A percentile compares a stretch with the other conserved stretches of the same genome.
Evolutionary conservation across 1,140 invertebrate species (phyloP).

Genomic region (Cotesia glomerata): DNA sequence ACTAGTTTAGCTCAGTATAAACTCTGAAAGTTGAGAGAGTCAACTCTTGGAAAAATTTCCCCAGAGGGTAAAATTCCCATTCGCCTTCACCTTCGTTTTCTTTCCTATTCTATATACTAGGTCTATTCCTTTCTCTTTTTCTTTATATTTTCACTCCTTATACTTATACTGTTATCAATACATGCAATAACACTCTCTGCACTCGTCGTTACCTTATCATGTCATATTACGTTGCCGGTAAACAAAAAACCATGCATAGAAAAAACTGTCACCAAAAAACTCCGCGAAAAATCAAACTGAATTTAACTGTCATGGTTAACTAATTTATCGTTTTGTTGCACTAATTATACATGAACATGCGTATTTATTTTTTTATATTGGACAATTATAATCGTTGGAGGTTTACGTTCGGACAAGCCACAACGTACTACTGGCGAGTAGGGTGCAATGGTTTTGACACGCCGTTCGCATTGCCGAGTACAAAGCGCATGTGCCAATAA

Average conservation of each 20-base stretch:
- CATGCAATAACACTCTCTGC: too few species aligned
- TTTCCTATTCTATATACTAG: not conserved
- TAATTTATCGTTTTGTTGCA: too few species aligned
- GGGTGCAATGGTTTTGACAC: conserved; percentile 57
- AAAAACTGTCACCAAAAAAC: not conserved
- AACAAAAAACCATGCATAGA: too few species aligned
- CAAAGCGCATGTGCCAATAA: conserved; percentile 60
- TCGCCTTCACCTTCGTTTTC: not conserved
- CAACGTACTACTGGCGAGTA: conserved; percentile 49
- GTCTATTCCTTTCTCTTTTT: too few species aligned
- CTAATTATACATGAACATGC: not conserved
- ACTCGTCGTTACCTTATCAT: too few species aligned
- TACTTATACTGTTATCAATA: not conserved
- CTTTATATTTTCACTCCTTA: not conserved
- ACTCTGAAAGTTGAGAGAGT: conserved; percentile 12
- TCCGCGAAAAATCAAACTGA: not conserved
- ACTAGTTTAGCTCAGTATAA: not conserved
- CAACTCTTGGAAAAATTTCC: conserved; percentile 24
- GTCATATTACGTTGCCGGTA: too few species aligned
- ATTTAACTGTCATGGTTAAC: too few species aligned
- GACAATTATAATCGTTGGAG: not conserved
- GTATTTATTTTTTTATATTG: not conserved
- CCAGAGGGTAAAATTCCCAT: not conserved
- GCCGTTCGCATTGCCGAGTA: conserved; percentile 48
- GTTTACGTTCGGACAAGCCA: conserved; percentile 40